These are phyloP conservation scores for Aelia acuminata DNA, from an alignment of 2,888 invertebrate genomes.

Conservation along the genomic window DNA sequence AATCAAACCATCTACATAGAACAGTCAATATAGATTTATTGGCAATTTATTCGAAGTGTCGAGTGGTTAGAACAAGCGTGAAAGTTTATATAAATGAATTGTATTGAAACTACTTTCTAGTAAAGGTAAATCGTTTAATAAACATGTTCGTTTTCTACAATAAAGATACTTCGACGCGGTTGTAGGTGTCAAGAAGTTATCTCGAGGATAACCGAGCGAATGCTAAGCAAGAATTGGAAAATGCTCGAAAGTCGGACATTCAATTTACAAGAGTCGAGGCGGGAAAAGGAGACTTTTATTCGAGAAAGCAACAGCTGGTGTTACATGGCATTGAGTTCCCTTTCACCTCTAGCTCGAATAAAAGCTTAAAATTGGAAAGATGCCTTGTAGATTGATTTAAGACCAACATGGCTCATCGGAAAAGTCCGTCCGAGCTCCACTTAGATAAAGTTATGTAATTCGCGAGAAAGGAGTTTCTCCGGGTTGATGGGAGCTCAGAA, in stretches of 20 bases:
- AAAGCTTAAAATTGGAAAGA: conserved; percentile 34
- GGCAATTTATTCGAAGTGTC: background rate
- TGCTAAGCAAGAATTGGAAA: background rate
- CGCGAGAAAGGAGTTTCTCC: background rate
- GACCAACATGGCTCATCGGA: background rate
- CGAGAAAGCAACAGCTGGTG: conserved; percentile 12
- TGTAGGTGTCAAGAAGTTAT: conserved; percentile 21
- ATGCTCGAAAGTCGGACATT: background rate
- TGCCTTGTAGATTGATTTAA: background rate
- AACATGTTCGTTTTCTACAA: conserved; percentile 16
- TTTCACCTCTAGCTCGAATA: conserved; percentile 25
- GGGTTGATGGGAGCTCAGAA: background rate
- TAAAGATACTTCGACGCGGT: background rate
- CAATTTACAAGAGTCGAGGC: conserved; percentile 3
- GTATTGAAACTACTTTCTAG: conserved; percentile 6
- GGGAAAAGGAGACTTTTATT: background rate
- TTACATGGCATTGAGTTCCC: conserved; percentile 1
- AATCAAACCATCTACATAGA: background rate
- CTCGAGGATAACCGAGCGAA: background rate
- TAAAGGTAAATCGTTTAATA: conserved; percentile 1
- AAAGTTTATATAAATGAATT: background rate
- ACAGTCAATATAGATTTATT: background rate
- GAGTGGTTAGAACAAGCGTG: background rate
- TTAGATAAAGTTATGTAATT: conserved; percentile 12
- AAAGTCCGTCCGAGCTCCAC: background rate